Percentiles rank a stretch among this genome's conserved stretches.
Evolutionary conservation across 2,113 vertebrate species (phyloP).

Genomic region (Prochilodus magdalenae): DNA sequence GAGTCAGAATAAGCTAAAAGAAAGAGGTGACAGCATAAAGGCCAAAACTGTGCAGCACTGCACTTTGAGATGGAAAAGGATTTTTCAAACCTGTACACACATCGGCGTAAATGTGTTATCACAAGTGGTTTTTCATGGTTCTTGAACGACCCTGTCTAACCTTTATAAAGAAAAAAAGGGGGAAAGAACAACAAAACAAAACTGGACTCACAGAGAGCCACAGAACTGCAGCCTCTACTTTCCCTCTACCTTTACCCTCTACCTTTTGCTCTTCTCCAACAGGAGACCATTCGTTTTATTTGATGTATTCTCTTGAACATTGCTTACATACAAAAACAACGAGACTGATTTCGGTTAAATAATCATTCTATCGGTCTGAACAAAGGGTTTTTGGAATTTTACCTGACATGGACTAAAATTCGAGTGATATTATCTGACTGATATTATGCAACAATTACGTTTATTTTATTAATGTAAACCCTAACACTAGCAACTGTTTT

Average conservation of each 20-base stretch:
- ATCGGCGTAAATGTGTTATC: not conserved
- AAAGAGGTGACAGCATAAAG: constrained; percentile 29
- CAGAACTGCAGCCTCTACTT: not conserved
- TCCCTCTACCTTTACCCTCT: no score
- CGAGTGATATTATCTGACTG: no score
- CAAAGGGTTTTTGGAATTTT: no score
- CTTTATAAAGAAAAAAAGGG: not conserved
- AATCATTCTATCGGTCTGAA: no score
- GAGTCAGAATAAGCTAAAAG: constrained; percentile 51
- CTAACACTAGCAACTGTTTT: no score
- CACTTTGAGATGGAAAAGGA: constrained; percentile 18
- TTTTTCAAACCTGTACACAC: constrained; percentile 25
- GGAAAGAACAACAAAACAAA: not conserved
- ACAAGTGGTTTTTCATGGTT: constrained; percentile 13
- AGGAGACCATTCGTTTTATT: not conserved
- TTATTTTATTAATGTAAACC: no score
- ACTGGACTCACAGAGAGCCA: not conserved
- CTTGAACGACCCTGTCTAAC: not conserved
- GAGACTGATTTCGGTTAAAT: not conserved
- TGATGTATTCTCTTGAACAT: not conserved
- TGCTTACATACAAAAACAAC: not conserved
- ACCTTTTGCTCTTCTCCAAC: no score
- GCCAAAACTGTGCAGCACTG: constrained; percentile 10
- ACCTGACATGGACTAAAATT: no score
- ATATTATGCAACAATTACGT: no score